A percentile compares a stretch with the other conserved stretches of the same genome.
Conservation (phyloP, 2,797 vertebrate species). For the Acipenser oxyrinchus region DNA sequence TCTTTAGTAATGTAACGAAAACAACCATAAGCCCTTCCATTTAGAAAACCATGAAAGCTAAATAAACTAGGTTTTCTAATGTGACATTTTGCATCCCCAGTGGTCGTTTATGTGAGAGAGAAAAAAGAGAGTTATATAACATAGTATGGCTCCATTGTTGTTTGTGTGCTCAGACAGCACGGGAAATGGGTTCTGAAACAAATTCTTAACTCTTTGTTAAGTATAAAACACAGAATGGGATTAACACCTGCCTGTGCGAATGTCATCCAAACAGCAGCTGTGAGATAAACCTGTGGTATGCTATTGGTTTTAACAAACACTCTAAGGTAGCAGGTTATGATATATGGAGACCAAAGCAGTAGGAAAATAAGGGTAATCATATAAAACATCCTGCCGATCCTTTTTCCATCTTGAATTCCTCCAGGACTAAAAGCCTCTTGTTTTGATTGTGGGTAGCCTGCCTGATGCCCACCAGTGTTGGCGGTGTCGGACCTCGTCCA, state of each 20-base stretch:
- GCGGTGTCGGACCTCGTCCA: slow-evolving; percentile 86
- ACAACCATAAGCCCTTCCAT: not conserved
- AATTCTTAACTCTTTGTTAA: slow-evolving; percentile 87
- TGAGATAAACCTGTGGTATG: slow-evolving; percentile 82
- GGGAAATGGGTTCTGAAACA: slow-evolving; percentile 78
- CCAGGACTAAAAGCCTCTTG: slow-evolving; percentile 83
- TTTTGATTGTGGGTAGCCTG: slow-evolving; percentile 70
- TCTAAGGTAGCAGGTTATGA: slow-evolving; percentile 82
- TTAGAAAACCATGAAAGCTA: not conserved
- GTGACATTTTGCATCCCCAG: not conserved
- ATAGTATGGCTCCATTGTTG: slow-evolving; percentile 76
- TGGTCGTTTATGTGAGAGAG: no score
- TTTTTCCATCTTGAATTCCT: slow-evolving; percentile 92
- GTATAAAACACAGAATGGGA: slow-evolving; percentile 88
- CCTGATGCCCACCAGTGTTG: slow-evolving; percentile 86
- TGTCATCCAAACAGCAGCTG: slow-evolving; percentile 88
- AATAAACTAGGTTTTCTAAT: not conserved
- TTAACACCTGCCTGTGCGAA: slow-evolving; percentile 89
- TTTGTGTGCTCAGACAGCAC: slow-evolving; percentile 79
- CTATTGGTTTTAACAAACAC: slow-evolving; percentile 74
- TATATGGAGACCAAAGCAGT: slow-evolving; percentile 87
- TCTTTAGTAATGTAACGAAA: not conserved
- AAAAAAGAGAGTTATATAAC: slow-evolving; percentile 46
- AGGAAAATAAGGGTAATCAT: slow-evolving; percentile 86
- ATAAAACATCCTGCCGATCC: slow-evolving; percentile 94